phyloP scores from a whole-genome alignment of 2,888 invertebrate genomes.

The Acanthosepion esculentum region DNA sequence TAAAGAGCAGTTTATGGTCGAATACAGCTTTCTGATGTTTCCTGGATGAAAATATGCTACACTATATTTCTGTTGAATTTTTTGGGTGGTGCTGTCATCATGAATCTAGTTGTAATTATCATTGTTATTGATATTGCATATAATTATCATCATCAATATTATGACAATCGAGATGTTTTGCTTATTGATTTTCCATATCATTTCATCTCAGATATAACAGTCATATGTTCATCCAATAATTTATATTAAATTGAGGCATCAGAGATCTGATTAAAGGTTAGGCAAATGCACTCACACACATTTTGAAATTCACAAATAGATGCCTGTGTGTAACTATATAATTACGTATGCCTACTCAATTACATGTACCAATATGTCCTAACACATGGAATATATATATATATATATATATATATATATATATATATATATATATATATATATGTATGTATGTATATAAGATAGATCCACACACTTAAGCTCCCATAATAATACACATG shows the following conservation, averaged over 20 bases:
- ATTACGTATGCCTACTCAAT: background rate
- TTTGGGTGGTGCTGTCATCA: background rate
- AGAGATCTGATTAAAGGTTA: background rate
- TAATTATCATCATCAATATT: background rate
- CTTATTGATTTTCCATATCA: slow-evolving; percentile 6
- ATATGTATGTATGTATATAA: too few relatives aligned
- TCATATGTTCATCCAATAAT: background rate
- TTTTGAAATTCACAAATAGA: background rate
- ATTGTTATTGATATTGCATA: background rate
- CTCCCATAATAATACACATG: background rate
- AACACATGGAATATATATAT: too few relatives aligned
- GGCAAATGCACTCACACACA: background rate
- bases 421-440: too few relatives aligned
- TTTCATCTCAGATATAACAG: background rate
- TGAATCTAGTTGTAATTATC: background rate
- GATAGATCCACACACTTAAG: background rate
- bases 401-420: too few relatives aligned
- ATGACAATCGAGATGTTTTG: background rate
- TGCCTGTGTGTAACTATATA: background rate
- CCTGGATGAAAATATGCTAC: background rate
- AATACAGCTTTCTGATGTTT: background rate
- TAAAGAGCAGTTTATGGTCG: background rate
- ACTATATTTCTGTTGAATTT: background rate
- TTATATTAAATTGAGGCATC: slow-evolving; percentile 33
- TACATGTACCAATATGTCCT: background rate